Evolutionary conservation across 2,888 invertebrate species (phyloP).

Genomic region (Epistrophe grossulariae): DNA sequence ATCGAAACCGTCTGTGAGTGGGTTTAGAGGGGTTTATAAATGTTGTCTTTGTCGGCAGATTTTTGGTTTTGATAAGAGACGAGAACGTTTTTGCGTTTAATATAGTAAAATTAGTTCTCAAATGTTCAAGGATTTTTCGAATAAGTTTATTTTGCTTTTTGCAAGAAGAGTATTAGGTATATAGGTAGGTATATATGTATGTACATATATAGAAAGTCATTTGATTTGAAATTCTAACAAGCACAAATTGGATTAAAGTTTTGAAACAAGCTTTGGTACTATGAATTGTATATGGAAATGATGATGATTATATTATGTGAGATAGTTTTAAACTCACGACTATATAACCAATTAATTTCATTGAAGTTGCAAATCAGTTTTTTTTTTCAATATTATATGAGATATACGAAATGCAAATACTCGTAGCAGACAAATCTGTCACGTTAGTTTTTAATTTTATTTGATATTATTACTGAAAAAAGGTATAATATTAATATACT

Average conservation of each 20-base stretch:
- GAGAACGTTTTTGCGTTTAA: background rate
- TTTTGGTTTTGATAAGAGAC: slow-evolving; percentile 48
- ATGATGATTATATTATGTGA: too few relatives aligned
- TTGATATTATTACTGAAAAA: too few relatives aligned
- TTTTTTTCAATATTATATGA: too few relatives aligned
- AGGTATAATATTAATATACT: too few relatives aligned
- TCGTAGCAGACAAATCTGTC: too few relatives aligned
- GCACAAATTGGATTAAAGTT: background rate
- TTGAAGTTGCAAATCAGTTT: too few relatives aligned
- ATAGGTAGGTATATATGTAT: too few relatives aligned
- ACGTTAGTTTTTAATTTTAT: too few relatives aligned
- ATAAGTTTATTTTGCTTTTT: background rate
- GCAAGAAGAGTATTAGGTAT: background rate
- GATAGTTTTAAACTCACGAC: too few relatives aligned
- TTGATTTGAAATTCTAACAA: slow-evolving; percentile 5
- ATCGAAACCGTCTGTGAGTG: slow-evolving; percentile 46
- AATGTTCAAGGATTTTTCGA: background rate
- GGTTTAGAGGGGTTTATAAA: background rate
- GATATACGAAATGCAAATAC: too few relatives aligned
- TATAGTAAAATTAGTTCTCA: background rate
- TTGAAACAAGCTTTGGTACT: background rate
- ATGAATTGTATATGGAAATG: background rate
- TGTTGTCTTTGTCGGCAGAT: slow-evolving; percentile 56
- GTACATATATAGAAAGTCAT: background rate
- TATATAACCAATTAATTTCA: too few relatives aligned